phyloP scores from a whole-genome alignment of 1,140 invertebrate species.

The Dendroctonus ponderosae region DNA sequence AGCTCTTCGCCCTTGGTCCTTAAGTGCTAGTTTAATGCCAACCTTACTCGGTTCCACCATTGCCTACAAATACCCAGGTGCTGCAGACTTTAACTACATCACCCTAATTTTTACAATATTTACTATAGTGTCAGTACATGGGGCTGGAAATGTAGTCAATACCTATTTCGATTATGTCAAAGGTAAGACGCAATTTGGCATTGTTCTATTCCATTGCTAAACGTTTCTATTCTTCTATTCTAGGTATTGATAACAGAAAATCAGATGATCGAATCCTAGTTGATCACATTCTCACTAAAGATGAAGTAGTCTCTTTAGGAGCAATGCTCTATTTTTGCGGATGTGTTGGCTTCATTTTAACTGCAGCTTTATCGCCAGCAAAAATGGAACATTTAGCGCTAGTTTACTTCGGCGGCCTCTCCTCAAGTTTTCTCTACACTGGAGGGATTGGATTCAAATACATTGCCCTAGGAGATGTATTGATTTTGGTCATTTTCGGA shows the following conservation, averaged over 20 bases:
- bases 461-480: slow-evolving; percentile 86
- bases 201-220: not conserved
- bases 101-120: slow-evolving; percentile 78
- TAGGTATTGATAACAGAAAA: slow-evolving; percentile 82
- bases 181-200: slow-evolving; percentile 49
- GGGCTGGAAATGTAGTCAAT: slow-evolving; percentile 95
- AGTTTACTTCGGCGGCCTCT: slow-evolving; percentile 92
- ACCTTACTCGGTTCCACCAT: slow-evolving; percentile 83
- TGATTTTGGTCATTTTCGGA: slow-evolving; percentile 91
- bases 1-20: slow-evolving; percentile 87
- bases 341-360: slow-evolving; percentile 82
- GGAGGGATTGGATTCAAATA: slow-evolving; percentile 94
- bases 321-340: slow-evolving; percentile 84
- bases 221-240: slow-evolving; percentile 5
- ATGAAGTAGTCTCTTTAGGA: slow-evolving; percentile 75
- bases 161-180: slow-evolving; percentile 94
- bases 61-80: slow-evolving; percentile 72
- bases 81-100: slow-evolving; percentile 72
- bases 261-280: slow-evolving; percentile 91
- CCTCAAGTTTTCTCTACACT: slow-evolving; percentile 92
- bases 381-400: slow-evolving; percentile 91
- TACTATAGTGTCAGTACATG: slow-evolving; percentile 87
- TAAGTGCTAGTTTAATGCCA: slow-evolving; percentile 87
- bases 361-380: slow-evolving; percentile 79
- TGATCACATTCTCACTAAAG: slow-evolving; percentile 81